Base-by-base conservation (phyloP, 2,113 vertebrate species). In the Microtus montanus region DNA sequence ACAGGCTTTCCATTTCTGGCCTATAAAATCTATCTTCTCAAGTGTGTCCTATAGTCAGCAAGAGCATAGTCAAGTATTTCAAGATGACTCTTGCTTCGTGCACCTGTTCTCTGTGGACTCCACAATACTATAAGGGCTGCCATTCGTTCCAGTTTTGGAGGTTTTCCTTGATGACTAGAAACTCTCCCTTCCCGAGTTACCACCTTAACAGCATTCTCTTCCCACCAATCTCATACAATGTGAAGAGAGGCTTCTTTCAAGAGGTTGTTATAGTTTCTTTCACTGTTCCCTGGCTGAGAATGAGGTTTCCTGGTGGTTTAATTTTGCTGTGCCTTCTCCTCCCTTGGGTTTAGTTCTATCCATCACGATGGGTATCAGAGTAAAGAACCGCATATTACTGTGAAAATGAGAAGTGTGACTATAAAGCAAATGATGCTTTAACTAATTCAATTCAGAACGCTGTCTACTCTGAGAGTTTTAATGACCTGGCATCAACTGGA, bases 301-400 rank as follows among this genome's bases (percentile, higher is more conserved):
- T 74, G 22, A 88, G 47, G 77, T 83, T 96, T 96, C 61, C 82
- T 86, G 26, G 88, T 92, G 71, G 91, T 95, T 95, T 96, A 86
- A 94, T 90, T 97, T 64, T 64, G 52, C 83, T 93, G 82, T 52
- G 49, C 96, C 95, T 95, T 86, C 70, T 92, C 86, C 92, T 54
- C 52, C 52, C 4, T 73, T 77, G 17, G 35, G n/a, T 83, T 93
- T 94, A 82, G 95, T 92, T 96, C 80, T 94, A 58, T 89, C 94
- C 83, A 75, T 83, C 68, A 85, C 91, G 78, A 58, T 44, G 89
- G 63, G 86, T 87, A 89, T 58, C 22, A 35, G 33, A 83, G 33
- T 64, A 58, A 92, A 97, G 66, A 85, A 49, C 28, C 38, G 63
- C 8, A 38, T 38, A 28, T 92, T 77, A 82, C 61, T 71, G 24